Conservation (phyloP, 2,113 vertebrate species). For the Callocephalon fimbriatum region DNA sequence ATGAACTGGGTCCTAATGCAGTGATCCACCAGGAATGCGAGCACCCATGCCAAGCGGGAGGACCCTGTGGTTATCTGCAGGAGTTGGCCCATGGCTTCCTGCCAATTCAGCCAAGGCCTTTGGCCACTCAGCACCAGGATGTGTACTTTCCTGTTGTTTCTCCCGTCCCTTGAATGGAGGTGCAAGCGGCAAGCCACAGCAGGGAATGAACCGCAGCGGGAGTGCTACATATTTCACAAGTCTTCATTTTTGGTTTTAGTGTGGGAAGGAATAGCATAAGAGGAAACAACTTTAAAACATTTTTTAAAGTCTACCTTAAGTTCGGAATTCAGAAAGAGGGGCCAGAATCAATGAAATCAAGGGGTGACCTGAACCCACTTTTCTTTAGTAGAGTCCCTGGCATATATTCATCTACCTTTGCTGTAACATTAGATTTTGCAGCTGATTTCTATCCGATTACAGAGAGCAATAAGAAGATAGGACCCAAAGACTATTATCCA, state of each 20-base stretch:
- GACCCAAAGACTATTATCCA: not conserved
- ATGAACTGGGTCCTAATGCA: not conserved
- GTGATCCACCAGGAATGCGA: not conserved
- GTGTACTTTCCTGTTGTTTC: not conserved
- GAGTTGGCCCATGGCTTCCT: not conserved
- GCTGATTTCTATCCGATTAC: not conserved
- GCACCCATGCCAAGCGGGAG: not conserved
- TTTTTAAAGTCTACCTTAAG: not conserved
- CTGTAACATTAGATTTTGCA: not conserved
- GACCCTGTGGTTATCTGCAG: fast-evolving
- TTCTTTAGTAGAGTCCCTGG: not conserved
- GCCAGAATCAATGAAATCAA: not conserved
- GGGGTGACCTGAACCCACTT: not conserved
- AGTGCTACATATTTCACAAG: not conserved
- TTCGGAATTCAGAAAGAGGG: not conserved
- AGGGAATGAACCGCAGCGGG: not conserved
- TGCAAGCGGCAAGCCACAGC: fast-evolving
- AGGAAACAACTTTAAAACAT: not conserved
- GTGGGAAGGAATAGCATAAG: not conserved
- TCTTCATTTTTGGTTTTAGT: not conserved
- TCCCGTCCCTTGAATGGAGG: not conserved
- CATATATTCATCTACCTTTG: not conserved
- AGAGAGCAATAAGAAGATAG: not conserved
- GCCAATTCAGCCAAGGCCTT: not conserved
- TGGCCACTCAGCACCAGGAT: not conserved